A percentile compares a stretch with the other conserved stretches of the same genome.
Conservation (phyloP, 2,113 vertebrate species). For the Carassius gibelio region DNA sequence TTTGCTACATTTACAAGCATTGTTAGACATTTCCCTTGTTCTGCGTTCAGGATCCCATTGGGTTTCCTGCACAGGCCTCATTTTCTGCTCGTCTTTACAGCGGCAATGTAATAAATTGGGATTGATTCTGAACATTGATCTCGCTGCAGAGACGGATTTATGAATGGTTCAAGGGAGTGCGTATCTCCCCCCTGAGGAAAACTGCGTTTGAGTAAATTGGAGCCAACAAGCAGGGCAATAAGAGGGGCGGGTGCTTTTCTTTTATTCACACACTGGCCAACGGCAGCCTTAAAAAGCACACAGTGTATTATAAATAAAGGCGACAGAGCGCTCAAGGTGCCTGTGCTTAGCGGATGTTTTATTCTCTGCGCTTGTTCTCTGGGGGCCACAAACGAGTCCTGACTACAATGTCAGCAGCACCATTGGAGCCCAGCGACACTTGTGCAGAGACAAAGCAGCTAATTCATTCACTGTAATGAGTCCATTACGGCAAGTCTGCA, state of each 20-base stretch:
- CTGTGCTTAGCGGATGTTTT: conserved; percentile 37
- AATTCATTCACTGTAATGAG: conserved; percentile 12
- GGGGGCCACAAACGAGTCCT: not conserved
- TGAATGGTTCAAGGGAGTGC: conserved; percentile 47
- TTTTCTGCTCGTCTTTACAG: conserved; percentile 48
- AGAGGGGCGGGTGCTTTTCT: conserved; percentile 42
- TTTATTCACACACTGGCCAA: conserved; percentile 47
- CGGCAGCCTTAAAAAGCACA: conserved; percentile 15
- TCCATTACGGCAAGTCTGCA: not conserved
- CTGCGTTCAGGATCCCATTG: conserved; percentile 20
- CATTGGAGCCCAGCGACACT: not conserved
- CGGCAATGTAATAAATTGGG: conserved; percentile 53
- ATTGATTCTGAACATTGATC: conserved; percentile 59
- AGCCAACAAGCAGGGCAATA: conserved; percentile 28
- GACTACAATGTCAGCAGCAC: not conserved
- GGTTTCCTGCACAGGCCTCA: conserved; percentile 44
- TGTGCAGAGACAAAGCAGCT: not conserved
- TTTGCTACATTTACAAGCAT: conserved; percentile 14
- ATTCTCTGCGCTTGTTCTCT: conserved; percentile 22
- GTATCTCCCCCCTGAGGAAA: conserved; percentile 27
- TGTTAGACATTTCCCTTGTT: conserved; percentile 40
- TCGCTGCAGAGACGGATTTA: conserved; percentile 50
- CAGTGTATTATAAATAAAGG: conserved; percentile 28
- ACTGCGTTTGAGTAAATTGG: conserved; percentile 42
- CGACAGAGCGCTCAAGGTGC: not conserved